Conservation (phyloP, 2,113 vertebrate species). For the Phaethornis superciliosus region DNA sequence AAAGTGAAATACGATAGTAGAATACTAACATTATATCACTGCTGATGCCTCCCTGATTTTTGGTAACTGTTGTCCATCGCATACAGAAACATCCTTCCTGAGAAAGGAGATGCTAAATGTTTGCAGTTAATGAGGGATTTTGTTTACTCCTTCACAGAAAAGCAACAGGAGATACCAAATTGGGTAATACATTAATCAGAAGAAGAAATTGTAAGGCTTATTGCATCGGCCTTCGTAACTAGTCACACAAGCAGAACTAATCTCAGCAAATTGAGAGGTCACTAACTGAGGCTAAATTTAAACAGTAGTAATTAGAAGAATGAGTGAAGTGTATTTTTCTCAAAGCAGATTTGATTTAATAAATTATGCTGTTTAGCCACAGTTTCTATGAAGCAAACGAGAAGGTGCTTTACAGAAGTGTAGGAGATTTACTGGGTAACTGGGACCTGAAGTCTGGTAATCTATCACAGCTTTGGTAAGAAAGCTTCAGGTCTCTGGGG, state of each 20-base stretch:
- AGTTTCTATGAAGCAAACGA: neutral
- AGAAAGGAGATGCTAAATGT: neutral
- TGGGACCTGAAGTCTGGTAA: constrained; percentile 5
- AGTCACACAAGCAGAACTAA: constrained; percentile 14
- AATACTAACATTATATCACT: neutral
- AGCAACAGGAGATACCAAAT: neutral
- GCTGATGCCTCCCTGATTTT: neutral
- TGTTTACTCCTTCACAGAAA: neutral
- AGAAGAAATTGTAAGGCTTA: neutral
- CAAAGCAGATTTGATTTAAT: constrained; percentile 36
- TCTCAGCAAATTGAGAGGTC: constrained; percentile 13
- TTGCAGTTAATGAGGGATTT: neutral
- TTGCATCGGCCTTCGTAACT: neutral
- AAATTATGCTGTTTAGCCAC: neutral
- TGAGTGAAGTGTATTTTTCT: constrained; percentile 22
- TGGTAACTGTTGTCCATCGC: neutral
- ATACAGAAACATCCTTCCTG: neutral
- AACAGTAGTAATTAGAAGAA: constrained; percentile 24
- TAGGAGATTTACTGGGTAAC: neutral
- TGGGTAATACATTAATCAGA: neutral
- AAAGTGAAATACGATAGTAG: neutral
- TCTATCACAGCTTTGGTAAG: neutral
- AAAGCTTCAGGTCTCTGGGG: neutral
- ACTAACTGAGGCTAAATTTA: constrained; percentile 14
- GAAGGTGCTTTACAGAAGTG: constrained; percentile 1